Evolutionary conservation across 2,888 invertebrate genomes (phyloP), one percentile per base, ranked within the genome.

Genomic region (Habroteleia sp.): DNA sequence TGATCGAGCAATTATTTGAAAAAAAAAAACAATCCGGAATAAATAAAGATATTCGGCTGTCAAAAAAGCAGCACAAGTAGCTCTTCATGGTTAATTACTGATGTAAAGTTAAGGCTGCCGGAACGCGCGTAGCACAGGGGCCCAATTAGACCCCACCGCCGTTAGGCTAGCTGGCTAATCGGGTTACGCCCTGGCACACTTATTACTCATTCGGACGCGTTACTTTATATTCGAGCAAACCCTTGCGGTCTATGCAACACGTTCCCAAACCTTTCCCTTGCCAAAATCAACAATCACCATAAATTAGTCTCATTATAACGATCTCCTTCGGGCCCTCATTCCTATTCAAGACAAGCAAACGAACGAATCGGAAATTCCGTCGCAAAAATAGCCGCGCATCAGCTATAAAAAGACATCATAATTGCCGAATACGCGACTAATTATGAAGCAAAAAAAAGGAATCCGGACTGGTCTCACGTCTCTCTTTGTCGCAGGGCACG

Each of bases 161-260:
- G 81, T 83, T 79, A 80, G 84, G 81, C 80, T 81, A 66, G 79
- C 82, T 82, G 83, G 82, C 83, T 84, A 85, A 85, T 83, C 81
- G 82, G 83, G 84, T 80, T 87, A 87, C 87, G 87, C 87, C 86
- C 86, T 83, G 83, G 73, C 83, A 84, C 83, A 84, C 86, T 87
- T 85, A 85, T 87, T 86, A 85, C 84, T 85, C 85, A 85, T 85
- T 85, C 85, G 81, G 84, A 82, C 84, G 84, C 86, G 85, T 84
- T 83, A 82, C 84, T 85, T 84, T 85, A 58, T 50, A 83, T 86
- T 82, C 84, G 81, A 77, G 76, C 60, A 75, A 60, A 69, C 69
- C 68, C 58, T 74, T 60, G 31, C 46, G 39, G 60, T 42, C 58
- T 79, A 23, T 74, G 82, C 80, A 80, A 81, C 83, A 29, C 74